Evolutionary conservation across 2,113 vertebrate species (phyloP), one percentile per base, ranked within the genome.

Genomic region (Conger conger): DNA sequence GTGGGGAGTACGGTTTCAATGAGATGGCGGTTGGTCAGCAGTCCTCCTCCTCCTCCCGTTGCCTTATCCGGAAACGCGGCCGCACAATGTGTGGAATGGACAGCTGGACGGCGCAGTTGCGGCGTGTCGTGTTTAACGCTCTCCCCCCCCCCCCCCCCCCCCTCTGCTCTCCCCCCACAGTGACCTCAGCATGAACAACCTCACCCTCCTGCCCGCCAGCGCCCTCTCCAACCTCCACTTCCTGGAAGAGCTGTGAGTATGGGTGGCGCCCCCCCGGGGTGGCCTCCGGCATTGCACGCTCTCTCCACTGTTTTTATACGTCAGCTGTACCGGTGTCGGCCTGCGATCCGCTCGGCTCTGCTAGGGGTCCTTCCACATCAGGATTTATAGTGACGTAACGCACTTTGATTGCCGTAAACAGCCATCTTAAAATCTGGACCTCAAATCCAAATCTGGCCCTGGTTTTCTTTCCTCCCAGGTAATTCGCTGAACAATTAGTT

Each of bases 151-250:
- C 40, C 40, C 0, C 83, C 1, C 85, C 30, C 84, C 76, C 92
- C 73, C 36, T 85, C 78, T 84, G 0, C 87, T 1, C 83, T 0
- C 92, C 89, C 88, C 90, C 90, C 89, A 88, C 94, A 98, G 97
- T 60, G 97, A 98, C 92, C 96, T 99, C 92, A 99, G 97, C 88
- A 99, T 99, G 97, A 99, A 99, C 94, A 98, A 98, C 94, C 95
- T 99, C 88, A 97, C 96, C 76, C 93, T 93, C 89, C 90, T 98
- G 89, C 89, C 96, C 89, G 91, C 90, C 30, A 94, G 92, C 82
- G 93, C 93, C 27, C 92, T 97, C 88, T 93, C 94, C 91, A 95
- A 93, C 80, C 96, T 98, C 73, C 96, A 96, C 91, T 97, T 98
- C 94, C 95, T 99, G 86, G 97, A 98, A 93, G 97, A 99, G 92